Percentiles rank a stretch among this genome's conserved stretches.
phyloP scores from a whole-genome alignment of 1,140 invertebrate species.

The Nylanderia fulva region DNA sequence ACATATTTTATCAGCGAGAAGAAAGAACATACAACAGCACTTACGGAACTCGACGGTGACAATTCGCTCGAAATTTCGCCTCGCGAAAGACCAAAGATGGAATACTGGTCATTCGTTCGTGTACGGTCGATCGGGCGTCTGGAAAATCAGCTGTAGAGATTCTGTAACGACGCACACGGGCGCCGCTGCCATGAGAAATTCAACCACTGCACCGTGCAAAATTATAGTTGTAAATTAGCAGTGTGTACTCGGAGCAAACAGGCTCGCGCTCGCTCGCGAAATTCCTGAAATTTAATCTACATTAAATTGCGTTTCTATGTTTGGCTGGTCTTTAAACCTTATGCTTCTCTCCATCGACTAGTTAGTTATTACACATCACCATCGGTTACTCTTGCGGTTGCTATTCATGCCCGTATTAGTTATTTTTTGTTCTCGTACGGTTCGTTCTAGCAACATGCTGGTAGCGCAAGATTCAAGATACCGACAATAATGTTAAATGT shows the following conservation, averaged over 20 bases:
- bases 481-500: slow-evolving; percentile 14
- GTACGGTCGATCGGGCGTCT: background rate
- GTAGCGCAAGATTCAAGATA: background rate
- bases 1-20: slow-evolving; percentile 45
- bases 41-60: background rate
- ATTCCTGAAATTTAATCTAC: slow-evolving; percentile 71
- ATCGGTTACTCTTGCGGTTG: background rate
- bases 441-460: background rate
- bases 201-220: slow-evolving; percentile 35
- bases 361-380: slow-evolving; percentile 2
- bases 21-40: slow-evolving; percentile 56
- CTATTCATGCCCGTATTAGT: background rate
- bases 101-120: slow-evolving; percentile 10
- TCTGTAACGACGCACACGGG: slow-evolving; percentile 29
- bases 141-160: slow-evolving; percentile 17
- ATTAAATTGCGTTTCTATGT: slow-evolving; percentile 66
- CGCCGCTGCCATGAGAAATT: slow-evolving; percentile 46
- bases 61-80: background rate
- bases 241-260: slow-evolving; percentile 68
- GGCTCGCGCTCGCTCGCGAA: slow-evolving; percentile 38
- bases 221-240: slow-evolving; percentile 73
- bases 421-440: background rate
- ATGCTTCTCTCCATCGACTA: background rate
- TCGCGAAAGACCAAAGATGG: background rate
- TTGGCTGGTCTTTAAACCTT: slow-evolving; percentile 27